Evolutionary conservation across 2,113 vertebrate species (phyloP).

Genomic region (Micronycteris hirsuta): DNA sequence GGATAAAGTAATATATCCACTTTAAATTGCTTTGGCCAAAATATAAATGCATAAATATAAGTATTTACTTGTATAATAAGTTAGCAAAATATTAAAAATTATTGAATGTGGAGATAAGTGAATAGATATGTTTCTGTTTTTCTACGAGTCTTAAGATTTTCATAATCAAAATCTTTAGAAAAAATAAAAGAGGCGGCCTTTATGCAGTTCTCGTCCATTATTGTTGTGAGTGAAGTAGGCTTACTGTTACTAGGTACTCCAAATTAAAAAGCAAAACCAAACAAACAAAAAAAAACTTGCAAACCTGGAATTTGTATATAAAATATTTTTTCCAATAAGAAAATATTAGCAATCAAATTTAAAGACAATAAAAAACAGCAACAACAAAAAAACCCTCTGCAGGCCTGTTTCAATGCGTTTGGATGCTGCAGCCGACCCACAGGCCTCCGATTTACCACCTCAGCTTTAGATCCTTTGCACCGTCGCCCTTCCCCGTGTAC

Average conservation of each 20-base stretch:
- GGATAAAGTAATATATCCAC: not conserved
- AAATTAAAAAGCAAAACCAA: not conserved
- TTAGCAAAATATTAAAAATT: not conserved
- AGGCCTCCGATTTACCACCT: not conserved
- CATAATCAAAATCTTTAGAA: not conserved
- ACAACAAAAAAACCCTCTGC: not conserved
- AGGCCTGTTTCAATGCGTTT: not conserved
- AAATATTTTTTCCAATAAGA: not conserved
- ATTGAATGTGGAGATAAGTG: not conserved
- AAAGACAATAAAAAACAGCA: not conserved
- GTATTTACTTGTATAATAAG: not conserved
- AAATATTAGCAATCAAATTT: not conserved
- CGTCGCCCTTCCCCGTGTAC: not conserved
- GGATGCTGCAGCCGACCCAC: not conserved
- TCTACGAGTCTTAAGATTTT: not conserved
- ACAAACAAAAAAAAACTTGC: not conserved
- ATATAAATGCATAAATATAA: not conserved
- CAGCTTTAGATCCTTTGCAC: not conserved
- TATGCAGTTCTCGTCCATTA: not conserved
- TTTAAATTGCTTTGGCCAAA: conserved; percentile 3
- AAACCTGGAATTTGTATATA: not conserved
- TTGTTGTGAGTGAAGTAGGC: not conserved
- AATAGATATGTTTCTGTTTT: not conserved
- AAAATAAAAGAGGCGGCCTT: not conserved
- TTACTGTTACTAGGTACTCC: not conserved